Evolutionary conservation across 2,113 vertebrate genomes (phyloP).

Genomic region (Salvelinus fontinalis): DNA sequence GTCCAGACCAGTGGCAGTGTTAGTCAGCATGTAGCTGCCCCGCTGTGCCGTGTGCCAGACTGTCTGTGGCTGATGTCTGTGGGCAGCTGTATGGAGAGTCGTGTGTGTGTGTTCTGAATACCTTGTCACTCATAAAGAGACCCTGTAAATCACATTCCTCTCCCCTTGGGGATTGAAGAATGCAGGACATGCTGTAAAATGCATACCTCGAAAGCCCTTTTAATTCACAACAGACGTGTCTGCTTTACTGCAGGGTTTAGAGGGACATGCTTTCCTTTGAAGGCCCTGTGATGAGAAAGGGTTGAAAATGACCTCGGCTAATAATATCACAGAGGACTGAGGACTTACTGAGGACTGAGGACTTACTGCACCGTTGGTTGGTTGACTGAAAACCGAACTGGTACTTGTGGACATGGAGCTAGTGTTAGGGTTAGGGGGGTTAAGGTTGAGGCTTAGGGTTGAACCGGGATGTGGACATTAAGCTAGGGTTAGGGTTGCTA

Average conservation of each 20-base stretch:
- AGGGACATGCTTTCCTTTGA: not conserved
- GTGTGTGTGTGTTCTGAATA: not conserved
- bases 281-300: not conserved
- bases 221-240: conserved; percentile 17
- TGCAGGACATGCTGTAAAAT: conserved; percentile 18
- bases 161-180: conserved; percentile 4
- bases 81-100: conserved; percentile 5
- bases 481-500: not conserved
- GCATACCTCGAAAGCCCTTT: conserved; percentile 18
- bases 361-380: not conserved
- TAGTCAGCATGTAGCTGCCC: not conserved
- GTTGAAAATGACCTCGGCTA: not conserved
- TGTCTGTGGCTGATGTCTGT: not conserved
- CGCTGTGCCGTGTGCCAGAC: not conserved
- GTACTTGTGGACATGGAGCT: not conserved
- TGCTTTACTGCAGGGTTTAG: conserved; percentile 2
- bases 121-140: conserved; percentile 5
- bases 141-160: not conserved
- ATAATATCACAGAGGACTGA: not conserved
- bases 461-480: no score
- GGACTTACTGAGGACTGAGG: not conserved
- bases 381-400: not conserved
- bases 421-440: not conserved
- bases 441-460: no score
- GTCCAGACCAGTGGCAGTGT: not conserved